Evolutionary conservation across 2,888 invertebrate genomes (phyloP).

Genomic region (Chloroclystis v-ata): DNA sequence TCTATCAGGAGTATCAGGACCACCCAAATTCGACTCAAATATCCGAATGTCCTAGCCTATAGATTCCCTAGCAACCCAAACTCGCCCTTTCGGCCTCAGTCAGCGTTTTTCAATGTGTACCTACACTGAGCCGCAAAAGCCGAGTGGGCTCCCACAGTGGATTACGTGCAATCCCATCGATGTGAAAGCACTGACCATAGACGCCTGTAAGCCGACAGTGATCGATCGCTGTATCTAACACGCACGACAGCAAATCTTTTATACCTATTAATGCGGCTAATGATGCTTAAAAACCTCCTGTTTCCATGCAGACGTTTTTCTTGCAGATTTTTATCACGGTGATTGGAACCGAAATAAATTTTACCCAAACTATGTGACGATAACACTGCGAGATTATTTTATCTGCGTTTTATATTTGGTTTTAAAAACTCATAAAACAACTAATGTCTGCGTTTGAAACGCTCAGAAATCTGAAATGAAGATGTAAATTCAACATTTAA

Average conservation of each 20-base stretch:
- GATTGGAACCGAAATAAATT: too few species aligned
- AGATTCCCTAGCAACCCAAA: not conserved
- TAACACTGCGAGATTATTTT: too few species aligned
- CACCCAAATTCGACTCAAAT: too few species aligned
- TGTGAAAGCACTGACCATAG: slow-evolving; percentile 21
- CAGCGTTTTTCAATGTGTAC: slow-evolving; percentile 14
- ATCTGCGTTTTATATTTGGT: too few species aligned
- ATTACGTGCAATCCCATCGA: slow-evolving; percentile 23
- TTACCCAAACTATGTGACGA: too few species aligned
- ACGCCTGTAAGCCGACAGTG: slow-evolving; percentile 21
- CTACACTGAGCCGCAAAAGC: slow-evolving; percentile 18
- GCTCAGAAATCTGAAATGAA: too few species aligned
- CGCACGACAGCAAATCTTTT: slow-evolving; percentile 11
- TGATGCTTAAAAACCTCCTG: not conserved
- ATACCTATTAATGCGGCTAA: slow-evolving; percentile 3
- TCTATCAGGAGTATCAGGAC: too few species aligned
- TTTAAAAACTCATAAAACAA: too few species aligned
- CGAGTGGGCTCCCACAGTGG: slow-evolving; percentile 17
- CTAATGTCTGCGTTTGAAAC: too few species aligned
- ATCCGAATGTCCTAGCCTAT: too few species aligned
- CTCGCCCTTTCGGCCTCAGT: not conserved
- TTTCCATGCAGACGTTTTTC: not conserved
- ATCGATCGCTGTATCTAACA: slow-evolving; percentile 18
- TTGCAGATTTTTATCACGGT: not conserved
- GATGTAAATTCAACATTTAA: too few species aligned